These are phyloP conservation scores for Pocillopora verrucosa DNA, from an alignment of 64 coral and sea anemone genomes.

Conservation along the genomic window DNA sequence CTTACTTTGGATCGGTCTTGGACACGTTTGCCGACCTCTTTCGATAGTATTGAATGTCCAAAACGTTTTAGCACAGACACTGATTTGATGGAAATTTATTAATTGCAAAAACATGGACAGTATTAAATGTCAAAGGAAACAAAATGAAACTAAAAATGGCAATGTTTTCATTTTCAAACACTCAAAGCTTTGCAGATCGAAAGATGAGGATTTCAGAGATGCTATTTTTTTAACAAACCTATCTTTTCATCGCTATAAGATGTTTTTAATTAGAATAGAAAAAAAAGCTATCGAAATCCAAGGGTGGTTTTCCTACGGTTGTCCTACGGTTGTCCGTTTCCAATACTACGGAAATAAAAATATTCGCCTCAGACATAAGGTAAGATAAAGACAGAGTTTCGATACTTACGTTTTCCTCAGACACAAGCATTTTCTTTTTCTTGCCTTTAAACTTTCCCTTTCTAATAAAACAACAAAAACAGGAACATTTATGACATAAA, in stretches of 20 bases:
- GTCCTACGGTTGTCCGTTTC: not conserved
- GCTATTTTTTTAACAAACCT: not conserved
- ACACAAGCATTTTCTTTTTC: constrained; percentile 7
- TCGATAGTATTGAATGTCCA: too few species aligned
- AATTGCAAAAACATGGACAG: too few species aligned
- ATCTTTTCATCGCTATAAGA: not conserved
- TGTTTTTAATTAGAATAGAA: not conserved
- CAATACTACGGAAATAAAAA: not conserved
- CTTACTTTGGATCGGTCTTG: too few species aligned
- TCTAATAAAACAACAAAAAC: not conserved
- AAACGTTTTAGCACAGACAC: too few species aligned
- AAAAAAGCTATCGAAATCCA: not conserved
- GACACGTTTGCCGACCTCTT: too few species aligned
- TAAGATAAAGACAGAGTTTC: not conserved
- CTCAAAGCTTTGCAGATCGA: not conserved
- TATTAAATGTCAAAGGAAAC: not conserved
- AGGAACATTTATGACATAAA: not conserved
- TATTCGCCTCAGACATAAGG: too few species aligned
- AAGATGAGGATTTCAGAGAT: not conserved
- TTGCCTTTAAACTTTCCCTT: constrained; percentile 49
- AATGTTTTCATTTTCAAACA: not conserved
- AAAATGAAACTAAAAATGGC: not conserved
- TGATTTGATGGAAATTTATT: too few species aligned
- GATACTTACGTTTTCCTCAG: constrained; percentile 21
- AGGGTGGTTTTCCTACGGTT: not conserved